phyloP scores from a whole-genome alignment of 1,140 invertebrate species.

The Drosophila punjabiensis region DNA sequence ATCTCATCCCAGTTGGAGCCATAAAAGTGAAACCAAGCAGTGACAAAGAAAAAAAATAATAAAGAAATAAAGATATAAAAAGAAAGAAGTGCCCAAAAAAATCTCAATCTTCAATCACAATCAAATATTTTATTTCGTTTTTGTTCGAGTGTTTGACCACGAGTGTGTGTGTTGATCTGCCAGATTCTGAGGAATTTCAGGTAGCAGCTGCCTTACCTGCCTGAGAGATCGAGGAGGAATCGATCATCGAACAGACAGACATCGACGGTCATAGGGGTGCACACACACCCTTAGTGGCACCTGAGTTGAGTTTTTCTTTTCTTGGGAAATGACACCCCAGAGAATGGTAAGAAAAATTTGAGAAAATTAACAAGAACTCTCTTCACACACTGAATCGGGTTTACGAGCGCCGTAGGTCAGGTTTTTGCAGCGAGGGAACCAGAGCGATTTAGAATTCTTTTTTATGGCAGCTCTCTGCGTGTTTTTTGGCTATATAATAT shows the following conservation, averaged over 20 bases:
- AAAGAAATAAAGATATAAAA: not conserved
- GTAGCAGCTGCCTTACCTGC: conserved; percentile 8
- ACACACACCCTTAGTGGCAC: conserved; percentile 5
- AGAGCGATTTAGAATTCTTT: conserved; percentile 32
- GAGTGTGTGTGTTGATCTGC: conserved; percentile 22
- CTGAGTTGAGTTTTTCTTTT: conserved; percentile 52
- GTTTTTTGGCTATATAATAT: conserved; percentile 5
- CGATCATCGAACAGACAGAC: not conserved
- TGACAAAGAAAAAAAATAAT: conserved; percentile 1
- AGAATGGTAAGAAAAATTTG: conserved; percentile 54
- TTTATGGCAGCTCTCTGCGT: conserved; percentile 14
- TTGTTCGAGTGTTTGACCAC: conserved; percentile 47
- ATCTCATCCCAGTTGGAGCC: conserved; percentile 10
- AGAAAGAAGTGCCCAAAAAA: conserved; percentile 14
- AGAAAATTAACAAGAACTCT: conserved; percentile 29
- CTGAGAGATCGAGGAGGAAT: not conserved
- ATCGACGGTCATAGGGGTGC: conserved; percentile 9
- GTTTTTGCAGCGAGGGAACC: conserved; percentile 33
- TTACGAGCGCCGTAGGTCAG: conserved; percentile 43
- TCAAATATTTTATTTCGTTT: conserved; percentile 38
- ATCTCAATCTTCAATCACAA: conserved; percentile 42
- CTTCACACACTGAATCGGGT: conserved; percentile 28
- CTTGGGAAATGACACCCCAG: conserved; percentile 33
- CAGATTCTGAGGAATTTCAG: conserved; percentile 32
- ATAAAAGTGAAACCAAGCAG: conserved; percentile 39